These are phyloP conservation scores for Tenthredo mesomela DNA, from an alignment of 2,888 invertebrate species.

Conservation along the genomic window DNA sequence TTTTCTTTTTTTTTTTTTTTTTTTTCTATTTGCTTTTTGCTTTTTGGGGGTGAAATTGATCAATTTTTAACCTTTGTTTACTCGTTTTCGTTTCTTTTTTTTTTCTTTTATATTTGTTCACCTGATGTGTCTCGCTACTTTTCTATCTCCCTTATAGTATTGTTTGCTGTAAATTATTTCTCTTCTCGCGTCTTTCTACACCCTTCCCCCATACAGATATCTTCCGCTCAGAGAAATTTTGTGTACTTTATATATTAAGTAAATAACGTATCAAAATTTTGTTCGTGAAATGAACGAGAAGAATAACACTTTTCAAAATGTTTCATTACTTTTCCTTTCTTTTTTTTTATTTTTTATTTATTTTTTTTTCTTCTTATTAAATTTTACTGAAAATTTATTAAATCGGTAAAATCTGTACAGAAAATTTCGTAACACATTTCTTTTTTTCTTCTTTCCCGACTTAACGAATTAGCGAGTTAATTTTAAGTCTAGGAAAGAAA, in stretches of 20 bases:
- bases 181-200: too few species aligned
- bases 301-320: too few species aligned
- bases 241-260: too few species aligned
- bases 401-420: neutral
- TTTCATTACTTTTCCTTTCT: too few species aligned
- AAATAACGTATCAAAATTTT: too few species aligned
- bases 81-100: neutral
- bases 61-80: neutral
- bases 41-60: neutral
- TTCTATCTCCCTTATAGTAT: too few species aligned
- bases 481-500: neutral
- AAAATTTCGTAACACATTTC: neutral
- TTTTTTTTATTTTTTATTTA: too few species aligned
- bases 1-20: neutral
- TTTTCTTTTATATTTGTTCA: too few species aligned
- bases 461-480: constrained; percentile 13
- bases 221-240: too few species aligned
- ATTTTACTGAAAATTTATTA: neutral
- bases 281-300: too few species aligned
- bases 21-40: neutral
- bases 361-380: neutral
- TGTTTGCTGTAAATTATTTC: neutral
- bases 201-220: too few species aligned
- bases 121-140: too few species aligned
- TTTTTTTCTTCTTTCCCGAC: neutral